Percentiles rank a stretch among this genome's conserved stretches.
phyloP scores from a whole-genome alignment of 2,888 invertebrate species.

The Xylota sylvarum region DNA sequence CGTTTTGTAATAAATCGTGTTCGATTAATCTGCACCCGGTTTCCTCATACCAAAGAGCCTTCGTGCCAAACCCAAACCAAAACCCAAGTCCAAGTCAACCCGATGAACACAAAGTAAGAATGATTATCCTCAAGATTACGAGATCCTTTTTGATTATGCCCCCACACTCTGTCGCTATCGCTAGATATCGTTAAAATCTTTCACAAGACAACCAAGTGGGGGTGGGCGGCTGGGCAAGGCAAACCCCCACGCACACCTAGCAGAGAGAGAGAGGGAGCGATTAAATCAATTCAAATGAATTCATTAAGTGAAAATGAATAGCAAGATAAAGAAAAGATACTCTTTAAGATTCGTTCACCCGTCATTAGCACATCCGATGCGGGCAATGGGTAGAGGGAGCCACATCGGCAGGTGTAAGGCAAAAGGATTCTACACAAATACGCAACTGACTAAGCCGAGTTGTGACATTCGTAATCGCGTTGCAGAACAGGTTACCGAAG shows the following conservation, averaged over 20 bases:
- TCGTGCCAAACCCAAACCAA: not conserved
- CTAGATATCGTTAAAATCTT: conserved; percentile 46
- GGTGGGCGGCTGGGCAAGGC: not conserved
- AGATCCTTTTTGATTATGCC: conserved; percentile 52
- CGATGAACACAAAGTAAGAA: conserved; percentile 68
- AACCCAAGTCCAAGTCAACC: not conserved
- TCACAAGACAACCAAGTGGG: conserved; percentile 30
- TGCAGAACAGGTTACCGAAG: not conserved
- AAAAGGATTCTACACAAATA: conserved; percentile 1
- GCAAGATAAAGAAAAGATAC: conserved; percentile 58
- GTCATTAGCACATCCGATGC: conserved; percentile 53
- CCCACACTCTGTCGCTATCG: not conserved
- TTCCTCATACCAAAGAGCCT: conserved; percentile 16
- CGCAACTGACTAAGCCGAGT: conserved; percentile 1
- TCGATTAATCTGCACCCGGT: conserved; percentile 69
- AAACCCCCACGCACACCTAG: conserved; percentile 11
- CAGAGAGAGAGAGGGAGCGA: conserved; percentile 10
- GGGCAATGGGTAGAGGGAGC: not conserved
- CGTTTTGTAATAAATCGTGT: conserved; percentile 71
- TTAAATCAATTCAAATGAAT: conserved; percentile 75
- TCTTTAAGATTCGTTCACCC: conserved; percentile 38
- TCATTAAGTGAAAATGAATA: conserved; percentile 66
- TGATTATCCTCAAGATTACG: conserved; percentile 73
- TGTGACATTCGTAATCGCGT: conserved; percentile 6
- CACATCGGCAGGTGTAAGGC: not conserved